Evolutionary conservation across 92 coral and sea anemone genomes (phyloP).

Genomic region (Montipora capitata): DNA sequence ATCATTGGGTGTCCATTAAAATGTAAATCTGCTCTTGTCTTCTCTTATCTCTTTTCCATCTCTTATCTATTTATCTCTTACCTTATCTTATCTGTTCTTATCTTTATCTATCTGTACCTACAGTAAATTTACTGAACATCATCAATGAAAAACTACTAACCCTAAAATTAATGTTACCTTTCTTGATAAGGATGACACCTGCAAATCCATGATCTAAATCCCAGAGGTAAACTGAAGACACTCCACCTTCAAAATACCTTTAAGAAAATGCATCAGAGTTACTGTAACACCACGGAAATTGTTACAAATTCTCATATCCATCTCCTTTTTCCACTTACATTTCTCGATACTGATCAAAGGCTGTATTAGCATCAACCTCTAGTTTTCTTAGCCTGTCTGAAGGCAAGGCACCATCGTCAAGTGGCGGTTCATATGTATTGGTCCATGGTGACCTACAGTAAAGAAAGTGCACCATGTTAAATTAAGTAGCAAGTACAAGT

Average conservation of each 20-base stretch:
- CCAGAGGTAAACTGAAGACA: conserved; percentile 98
- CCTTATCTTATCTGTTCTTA: too few relatives aligned
- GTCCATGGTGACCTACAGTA: conserved; percentile 95
- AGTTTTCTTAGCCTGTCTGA: conserved; percentile 95
- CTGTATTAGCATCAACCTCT: conserved; percentile 96
- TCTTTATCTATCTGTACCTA: too few relatives aligned
- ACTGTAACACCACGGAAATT: not conserved
- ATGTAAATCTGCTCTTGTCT: too few relatives aligned
- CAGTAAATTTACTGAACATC: too few relatives aligned
- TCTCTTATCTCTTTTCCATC: too few relatives aligned
- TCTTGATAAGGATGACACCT: conserved; percentile 96
- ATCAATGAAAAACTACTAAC: not conserved
- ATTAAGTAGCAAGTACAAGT: too few relatives aligned
- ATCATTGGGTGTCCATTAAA: too few relatives aligned
- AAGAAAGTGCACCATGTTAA: not conserved
- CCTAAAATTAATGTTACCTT: conserved; percentile 71
- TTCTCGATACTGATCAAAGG: conserved; percentile 99
- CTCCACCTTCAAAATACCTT: conserved; percentile 99
- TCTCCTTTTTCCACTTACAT: conserved; percentile 73
- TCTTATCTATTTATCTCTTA: too few relatives aligned
- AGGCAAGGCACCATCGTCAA: conserved; percentile 98
- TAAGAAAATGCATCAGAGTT: not conserved
- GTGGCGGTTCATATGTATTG: conserved; percentile 95
- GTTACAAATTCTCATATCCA: not conserved
- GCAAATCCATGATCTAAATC: conserved; percentile 99